A percentile compares a stretch with the other conserved stretches of the same genome.
Conservation (phyloP, 2,888 invertebrate species). For the Helicoverpa assulta region DNA sequence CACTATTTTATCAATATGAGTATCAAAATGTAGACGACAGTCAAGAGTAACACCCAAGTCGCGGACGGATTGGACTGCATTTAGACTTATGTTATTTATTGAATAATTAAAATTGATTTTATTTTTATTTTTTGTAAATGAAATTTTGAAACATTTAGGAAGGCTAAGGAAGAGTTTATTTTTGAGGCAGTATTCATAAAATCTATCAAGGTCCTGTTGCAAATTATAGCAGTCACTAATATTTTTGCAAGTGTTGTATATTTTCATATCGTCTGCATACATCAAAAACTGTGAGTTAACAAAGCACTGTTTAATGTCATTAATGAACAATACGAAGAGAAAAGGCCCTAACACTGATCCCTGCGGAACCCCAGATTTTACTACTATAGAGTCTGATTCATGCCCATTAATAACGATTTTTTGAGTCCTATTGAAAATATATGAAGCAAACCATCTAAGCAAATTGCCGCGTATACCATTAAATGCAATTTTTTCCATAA, state of each 20-base stretch:
- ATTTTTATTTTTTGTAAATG: slow-evolving; percentile 12
- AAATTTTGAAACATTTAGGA: slow-evolving; percentile 4
- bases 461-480: slow-evolving; percentile 8
- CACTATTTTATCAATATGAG: not conserved
- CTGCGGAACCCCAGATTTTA: slow-evolving; percentile 9
- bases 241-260: slow-evolving; percentile 5
- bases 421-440: slow-evolving; percentile 11
- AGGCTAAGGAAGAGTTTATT: slow-evolving; percentile 18
- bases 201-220: slow-evolving; percentile 1
- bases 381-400: not conserved
- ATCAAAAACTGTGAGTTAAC: not conserved
- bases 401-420: slow-evolving; percentile 2
- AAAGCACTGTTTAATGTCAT: slow-evolving; percentile 11
- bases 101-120: not conserved
- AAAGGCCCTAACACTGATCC: not conserved
- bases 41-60: slow-evolving; percentile 6
- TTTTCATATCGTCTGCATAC: slow-evolving; percentile 19
- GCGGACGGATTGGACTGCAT: not conserved
- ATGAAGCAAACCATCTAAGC: slow-evolving; percentile 7
- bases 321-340: not conserved
- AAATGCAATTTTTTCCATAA: slow-evolving; percentile 7
- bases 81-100: not conserved
- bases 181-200: not conserved
- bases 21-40: not conserved
- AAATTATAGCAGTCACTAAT: slow-evolving; percentile 1